Conservation (phyloP, 2,888 invertebrate genomes). For the Pinctada fucata region DNA sequence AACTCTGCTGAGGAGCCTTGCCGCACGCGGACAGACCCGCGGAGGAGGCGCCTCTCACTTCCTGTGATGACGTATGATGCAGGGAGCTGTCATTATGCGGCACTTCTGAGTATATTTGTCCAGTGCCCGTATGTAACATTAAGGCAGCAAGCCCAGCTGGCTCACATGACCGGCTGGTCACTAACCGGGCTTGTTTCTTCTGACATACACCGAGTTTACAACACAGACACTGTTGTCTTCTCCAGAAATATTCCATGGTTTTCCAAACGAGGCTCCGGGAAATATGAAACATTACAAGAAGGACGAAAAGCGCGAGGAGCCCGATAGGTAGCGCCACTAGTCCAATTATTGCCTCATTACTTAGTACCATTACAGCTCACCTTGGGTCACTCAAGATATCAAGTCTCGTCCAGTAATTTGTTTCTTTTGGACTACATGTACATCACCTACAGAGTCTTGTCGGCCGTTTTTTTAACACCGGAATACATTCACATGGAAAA, state of each 20-base stretch:
- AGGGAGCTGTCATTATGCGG: not conserved
- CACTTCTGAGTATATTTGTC: not conserved
- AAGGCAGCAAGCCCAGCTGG: not conserved
- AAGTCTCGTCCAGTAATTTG: too few species aligned
- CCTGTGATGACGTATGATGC: not conserved
- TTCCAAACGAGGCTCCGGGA: not conserved
- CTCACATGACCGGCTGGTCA: not conserved
- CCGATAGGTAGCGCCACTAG: not conserved
- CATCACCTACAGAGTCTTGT: too few species aligned
- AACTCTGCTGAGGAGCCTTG: not conserved
- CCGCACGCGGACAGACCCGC: not conserved
- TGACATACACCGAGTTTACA: not conserved
- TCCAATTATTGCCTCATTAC: not conserved
- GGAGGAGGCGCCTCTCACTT: too few species aligned
- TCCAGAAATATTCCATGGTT: not conserved
- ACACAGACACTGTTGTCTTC: not conserved
- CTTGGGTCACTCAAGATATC: too few species aligned
- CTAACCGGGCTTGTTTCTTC: not conserved
- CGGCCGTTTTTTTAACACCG: too few species aligned
- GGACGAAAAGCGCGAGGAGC: not conserved
- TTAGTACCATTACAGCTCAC: not conserved
- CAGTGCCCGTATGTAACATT: not conserved
- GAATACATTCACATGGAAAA: too few species aligned
- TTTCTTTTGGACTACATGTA: too few species aligned
- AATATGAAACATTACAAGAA: not conserved